Evolutionary conservation across 2,797 vertebrate species (phyloP).

Genomic region (Spinus olivaceus): DNA sequence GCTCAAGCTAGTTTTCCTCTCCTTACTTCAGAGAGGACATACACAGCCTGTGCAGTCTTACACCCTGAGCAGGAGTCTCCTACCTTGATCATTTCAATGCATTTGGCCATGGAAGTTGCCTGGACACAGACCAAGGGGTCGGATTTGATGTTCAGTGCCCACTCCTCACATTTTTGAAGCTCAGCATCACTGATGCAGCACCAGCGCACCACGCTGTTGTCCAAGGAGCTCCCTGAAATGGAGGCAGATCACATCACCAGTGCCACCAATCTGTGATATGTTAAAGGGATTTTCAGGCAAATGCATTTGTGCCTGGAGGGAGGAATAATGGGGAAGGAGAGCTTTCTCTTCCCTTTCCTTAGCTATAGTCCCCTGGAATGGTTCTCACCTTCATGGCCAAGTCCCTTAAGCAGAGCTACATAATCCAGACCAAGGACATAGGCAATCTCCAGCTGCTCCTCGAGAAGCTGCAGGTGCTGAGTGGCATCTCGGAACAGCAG

Average conservation of each 20-base stretch:
- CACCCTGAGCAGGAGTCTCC: not conserved
- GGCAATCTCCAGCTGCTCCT: constrained; percentile 81
- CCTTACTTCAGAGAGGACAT: not conserved
- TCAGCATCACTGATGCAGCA: constrained; percentile 90
- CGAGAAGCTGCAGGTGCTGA: constrained; percentile 75
- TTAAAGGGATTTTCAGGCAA: not conserved
- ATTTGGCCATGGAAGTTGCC: constrained; percentile 82
- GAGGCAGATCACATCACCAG: not conserved
- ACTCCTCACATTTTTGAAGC: constrained; percentile 87
- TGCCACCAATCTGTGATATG: not conserved
- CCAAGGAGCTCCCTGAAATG: constrained; percentile 85
- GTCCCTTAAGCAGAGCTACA: constrained; percentile 87
- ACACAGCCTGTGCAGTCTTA: not conserved
- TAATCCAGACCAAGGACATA: constrained; percentile 89
- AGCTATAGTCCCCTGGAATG: not conserved
- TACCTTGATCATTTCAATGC: constrained; percentile 90
- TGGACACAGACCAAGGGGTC: constrained; percentile 88
- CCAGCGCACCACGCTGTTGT: constrained; percentile 90
- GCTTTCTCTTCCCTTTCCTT: not conserved
- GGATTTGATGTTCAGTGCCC: constrained; percentile 87
- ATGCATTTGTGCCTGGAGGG: not conserved
- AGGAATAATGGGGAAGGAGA: not conserved
- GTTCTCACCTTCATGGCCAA: constrained; percentile 90
- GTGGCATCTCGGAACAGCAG: constrained; percentile 86
- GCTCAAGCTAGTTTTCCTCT: not conserved